Base-by-base conservation (phyloP, 2,888 invertebrate species). In the Alloplasta piceator region DNA sequence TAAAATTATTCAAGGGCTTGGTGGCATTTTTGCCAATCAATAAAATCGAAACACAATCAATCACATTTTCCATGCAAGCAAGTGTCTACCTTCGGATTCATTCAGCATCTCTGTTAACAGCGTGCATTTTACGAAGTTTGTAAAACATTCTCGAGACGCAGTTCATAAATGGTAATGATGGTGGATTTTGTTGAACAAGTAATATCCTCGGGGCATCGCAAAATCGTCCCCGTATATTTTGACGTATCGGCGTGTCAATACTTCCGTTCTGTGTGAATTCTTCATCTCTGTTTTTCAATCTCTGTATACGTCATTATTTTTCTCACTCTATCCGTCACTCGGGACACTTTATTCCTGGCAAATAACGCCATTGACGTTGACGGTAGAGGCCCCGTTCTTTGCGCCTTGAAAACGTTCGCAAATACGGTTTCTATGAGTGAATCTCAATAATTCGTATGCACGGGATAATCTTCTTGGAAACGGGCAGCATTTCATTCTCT, bases 341-440 rank as follows among this genome's bases (percentile, higher is more conserved):
- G 68, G 43, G 50, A 39, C 67, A 61, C 83, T 86, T 88, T 89
- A 87, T 89, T 89, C 89, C 86, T 87, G 86, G 38, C 86, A 89
- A 89, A 89, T 78, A 86, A 73, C 36, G 75, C 72, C 74, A 78
- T 78, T 78, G 77, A 82, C 79, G 82, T 68, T 76, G 43, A 12
- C 50, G 43, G 10, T 63, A 50, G 10, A 72, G 63, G 48, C 72
- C 36, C 46, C 46, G 38, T 26, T 43, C 43, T 43, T 43, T 10
- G 43, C 36, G 60, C 7, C 38, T 71, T 55, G 71, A 9, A 38
- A 71, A 61, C 55, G 70, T 72, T 73, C 41, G 72, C 72, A 80
- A 80, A 80, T 68, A 72, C 58, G 76, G 36, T 26, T 9, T 48
- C 43, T 50, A n/a, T 38, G 6, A 12, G 12, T 12, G 72, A 67